A percentile compares a stretch with the other conserved stretches of the same genome.
Evolutionary conservation across 2,888 invertebrate species (phyloP).

Genomic region (Operophtera brumata): DNA sequence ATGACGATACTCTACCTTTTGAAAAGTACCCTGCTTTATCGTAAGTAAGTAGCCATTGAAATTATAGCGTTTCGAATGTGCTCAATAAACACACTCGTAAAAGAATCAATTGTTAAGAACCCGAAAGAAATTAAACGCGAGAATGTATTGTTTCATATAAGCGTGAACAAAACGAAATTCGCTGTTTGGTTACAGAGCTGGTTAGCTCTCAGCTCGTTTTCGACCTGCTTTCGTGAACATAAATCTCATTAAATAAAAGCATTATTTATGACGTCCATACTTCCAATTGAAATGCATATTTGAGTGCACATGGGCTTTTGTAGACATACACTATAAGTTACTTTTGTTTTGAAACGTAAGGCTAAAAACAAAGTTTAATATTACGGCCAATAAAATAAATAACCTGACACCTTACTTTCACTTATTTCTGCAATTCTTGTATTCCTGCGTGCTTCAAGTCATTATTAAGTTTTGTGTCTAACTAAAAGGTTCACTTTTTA

Average conservation of each 20-base stretch:
- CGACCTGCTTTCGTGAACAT: slow-evolving; percentile 75
- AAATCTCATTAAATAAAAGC: slow-evolving; percentile 74
- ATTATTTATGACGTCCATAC: slow-evolving; percentile 65
- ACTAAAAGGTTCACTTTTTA: slow-evolving; percentile 16
- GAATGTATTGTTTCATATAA: slow-evolving; percentile 79
- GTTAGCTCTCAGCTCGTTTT: slow-evolving; percentile 77
- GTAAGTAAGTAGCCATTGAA: slow-evolving; percentile 63
- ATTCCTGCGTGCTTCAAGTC: slow-evolving; percentile 6
- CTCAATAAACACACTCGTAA: slow-evolving; percentile 80
- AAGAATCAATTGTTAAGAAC: slow-evolving; percentile 74
- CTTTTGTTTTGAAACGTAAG: slow-evolving; percentile 40
- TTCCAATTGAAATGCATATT: slow-evolving; percentile 60
- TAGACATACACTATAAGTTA: slow-evolving; percentile 48
- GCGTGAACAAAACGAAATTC: slow-evolving; percentile 75
- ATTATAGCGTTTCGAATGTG: slow-evolving; percentile 70
- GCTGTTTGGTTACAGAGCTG: slow-evolving; percentile 59
- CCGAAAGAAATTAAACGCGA: slow-evolving; percentile 80
- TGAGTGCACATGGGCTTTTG: slow-evolving; percentile 45
- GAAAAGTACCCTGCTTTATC: slow-evolving; percentile 37
- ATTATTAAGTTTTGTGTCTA: slow-evolving; percentile 18
- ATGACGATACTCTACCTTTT: slow-evolving; percentile 16
- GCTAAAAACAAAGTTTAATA: slow-evolving; percentile 10
- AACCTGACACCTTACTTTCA: slow-evolving; percentile 12
- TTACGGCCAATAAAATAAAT: slow-evolving; percentile 15
- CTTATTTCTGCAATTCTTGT: slow-evolving; percentile 8